phyloP scores from a whole-genome alignment of 2,888 invertebrate genomes.

The Fragum fragum region DNA sequence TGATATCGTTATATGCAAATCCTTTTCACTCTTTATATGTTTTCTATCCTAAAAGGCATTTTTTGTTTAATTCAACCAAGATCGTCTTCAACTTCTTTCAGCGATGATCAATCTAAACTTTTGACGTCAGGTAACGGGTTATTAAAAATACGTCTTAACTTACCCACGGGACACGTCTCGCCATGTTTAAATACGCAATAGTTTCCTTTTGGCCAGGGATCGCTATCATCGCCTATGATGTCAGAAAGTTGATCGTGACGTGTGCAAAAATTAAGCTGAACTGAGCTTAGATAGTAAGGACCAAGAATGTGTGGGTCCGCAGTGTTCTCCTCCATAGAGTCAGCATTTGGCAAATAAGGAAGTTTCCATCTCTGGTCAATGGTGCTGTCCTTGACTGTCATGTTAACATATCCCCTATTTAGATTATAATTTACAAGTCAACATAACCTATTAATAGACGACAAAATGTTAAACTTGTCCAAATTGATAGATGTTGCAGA shows the following conservation, averaged over 20 bases:
- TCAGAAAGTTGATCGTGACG: not conserved
- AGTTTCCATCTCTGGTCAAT: slow-evolving; percentile 52
- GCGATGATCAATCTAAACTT: too few species aligned
- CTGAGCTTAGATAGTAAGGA: slow-evolving; percentile 48
- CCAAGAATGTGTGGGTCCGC: slow-evolving; percentile 64
- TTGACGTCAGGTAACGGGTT: too few species aligned
- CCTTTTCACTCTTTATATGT: too few species aligned
- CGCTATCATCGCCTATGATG: not conserved
- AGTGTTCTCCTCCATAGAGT: slow-evolving; percentile 4
- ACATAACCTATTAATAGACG: too few species aligned
- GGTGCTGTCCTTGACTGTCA: slow-evolving; percentile 38
- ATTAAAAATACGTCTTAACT: too few species aligned
- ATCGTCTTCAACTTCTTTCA: too few species aligned
- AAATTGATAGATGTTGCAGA: too few species aligned
- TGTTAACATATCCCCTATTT: slow-evolving; percentile 58
- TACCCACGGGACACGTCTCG: slow-evolving; percentile 54
- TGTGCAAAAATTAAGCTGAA: slow-evolving; percentile 67
- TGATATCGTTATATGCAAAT: too few species aligned
- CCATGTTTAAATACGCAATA: slow-evolving; percentile 60
- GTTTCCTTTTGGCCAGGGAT: slow-evolving; percentile 52
- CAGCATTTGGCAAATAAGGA: slow-evolving; percentile 17
- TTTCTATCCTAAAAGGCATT: too few species aligned
- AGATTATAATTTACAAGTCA: too few species aligned
- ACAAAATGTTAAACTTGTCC: too few species aligned
- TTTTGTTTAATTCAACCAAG: too few species aligned